Conservation (phyloP, 2,888 invertebrate genomes). For the Pyrrhia umbra region DNA sequence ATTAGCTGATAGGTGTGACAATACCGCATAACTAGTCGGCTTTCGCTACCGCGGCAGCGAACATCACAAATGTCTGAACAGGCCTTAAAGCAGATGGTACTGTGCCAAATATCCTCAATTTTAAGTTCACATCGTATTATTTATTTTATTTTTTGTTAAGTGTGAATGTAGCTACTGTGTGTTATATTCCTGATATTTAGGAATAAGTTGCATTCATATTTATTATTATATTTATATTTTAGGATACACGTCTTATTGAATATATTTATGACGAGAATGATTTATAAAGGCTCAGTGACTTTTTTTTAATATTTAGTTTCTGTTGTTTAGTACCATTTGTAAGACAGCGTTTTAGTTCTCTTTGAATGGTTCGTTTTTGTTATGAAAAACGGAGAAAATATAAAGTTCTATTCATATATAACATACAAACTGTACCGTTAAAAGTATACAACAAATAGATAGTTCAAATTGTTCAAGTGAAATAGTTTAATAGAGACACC, state of each 20-base stretch:
- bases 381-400: constrained; percentile 55
- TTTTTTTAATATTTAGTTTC: constrained; percentile 73
- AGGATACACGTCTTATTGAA: constrained; percentile 81
- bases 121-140: constrained; percentile 86
- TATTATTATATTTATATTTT: constrained; percentile 88
- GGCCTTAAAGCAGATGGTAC: constrained; percentile 79
- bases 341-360: constrained; percentile 85
- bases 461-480: constrained; percentile 28
- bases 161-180: constrained; percentile 89
- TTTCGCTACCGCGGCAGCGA: not conserved
- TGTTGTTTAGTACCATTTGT: constrained; percentile 74
- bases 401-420: constrained; percentile 60
- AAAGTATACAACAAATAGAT: constrained; percentile 24
- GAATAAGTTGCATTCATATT: constrained; percentile 90
- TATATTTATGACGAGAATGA: constrained; percentile 82
- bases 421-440: constrained; percentile 26
- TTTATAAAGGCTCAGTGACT: constrained; percentile 88
- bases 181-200: constrained; percentile 90
- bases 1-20: not conserved
- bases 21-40: not conserved
- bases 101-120: constrained; percentile 90
- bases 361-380: constrained; percentile 73
- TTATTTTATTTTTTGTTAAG: constrained; percentile 83
- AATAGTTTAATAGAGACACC: constrained; percentile 26
- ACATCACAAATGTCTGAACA: not conserved